Evolutionary conservation across 2,113 vertebrate genomes (phyloP), one percentile per base, ranked within the genome.

Genomic region (Apus apus): DNA sequence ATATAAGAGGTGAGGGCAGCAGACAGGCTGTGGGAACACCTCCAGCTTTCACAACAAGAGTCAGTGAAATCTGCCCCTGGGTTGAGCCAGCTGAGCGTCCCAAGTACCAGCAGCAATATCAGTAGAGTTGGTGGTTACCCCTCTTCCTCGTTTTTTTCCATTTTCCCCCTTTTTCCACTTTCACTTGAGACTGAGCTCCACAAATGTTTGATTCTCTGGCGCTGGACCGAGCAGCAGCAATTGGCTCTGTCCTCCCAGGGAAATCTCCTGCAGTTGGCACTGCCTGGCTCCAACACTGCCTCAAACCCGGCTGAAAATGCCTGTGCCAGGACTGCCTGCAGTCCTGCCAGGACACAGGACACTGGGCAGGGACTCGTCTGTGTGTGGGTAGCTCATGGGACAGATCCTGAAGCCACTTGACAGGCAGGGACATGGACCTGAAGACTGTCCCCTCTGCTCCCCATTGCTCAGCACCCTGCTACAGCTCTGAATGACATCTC

Each of bases 401-500:
- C 0, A 2, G 76, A 26, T 14, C 20, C 38, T 86, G 68, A 13
- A 61, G 32, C n/a, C 43, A 40, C 9, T 9, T 0, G 5, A 13
- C 0, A 4, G 36, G 66, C 56, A 65, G 22, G 13, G 50, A 75
- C 0, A 1, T 2, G 3, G 38, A 5, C 12, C 32, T 29, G 30
- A 50, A 50, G 54, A n/a, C n/a, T 7, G 1, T 48, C 13, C 25
- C 32, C 14, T 56, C 62, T 12, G 8, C 32, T 74, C 23, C 40
- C 40, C 53, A 5, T 23, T 3, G 1, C 76, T 68, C 67, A 60
- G 62, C 29, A 8, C 58, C 57, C 53, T 26, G 25, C 15, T 64
- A 32, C 40, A 1, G 2, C 27, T 53, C 43, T 1, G 3, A 32
- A 3, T 0, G 0, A 13, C 1, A 1, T 21, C 45, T 10, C 62